Evolutionary conservation across 2,113 vertebrate species (phyloP), one percentile per base, ranked within the genome.

Genomic region (Pholis gunnellus): DNA sequence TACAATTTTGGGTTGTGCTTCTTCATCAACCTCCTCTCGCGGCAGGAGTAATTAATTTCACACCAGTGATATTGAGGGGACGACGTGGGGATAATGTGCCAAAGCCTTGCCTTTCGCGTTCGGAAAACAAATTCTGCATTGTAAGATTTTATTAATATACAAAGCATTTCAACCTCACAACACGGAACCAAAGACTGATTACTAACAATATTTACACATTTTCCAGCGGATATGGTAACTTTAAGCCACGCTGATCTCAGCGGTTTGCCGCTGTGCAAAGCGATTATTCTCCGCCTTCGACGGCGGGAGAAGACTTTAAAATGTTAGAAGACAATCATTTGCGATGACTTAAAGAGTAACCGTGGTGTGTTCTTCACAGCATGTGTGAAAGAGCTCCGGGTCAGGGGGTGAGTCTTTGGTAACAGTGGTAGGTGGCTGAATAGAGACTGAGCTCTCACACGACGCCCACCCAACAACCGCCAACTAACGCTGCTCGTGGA

Each of bases 31-130:
- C 36, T 38, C 7, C 36, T 38, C 36, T 38, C 5, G 1, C 36
- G 36, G 36, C 36, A 44, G 70, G 64, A 78, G 46, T 81, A 83
- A 92, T 91, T 86, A 68, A 87, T 83, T 81, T 90, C 76, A 79
- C 78, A 87, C 79, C 75, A 87, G 69, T 81, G 50, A 70, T 86
- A 57, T 72, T 83, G 67, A 88, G 31, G 73, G 48, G 57, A 83
- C 86, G 71, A 84, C 42, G n/a, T 0, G 59, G 48, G n/a, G 29
- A 74, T 84, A 84, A 82, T 86, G 82, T 83, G 67, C 78, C 36
- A 71, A 82, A 72, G 56, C 78, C 31, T 2, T 54, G 73, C 76
- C 66, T 83, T 54, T 56, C 87, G 7, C 36, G 7, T 38, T 38
- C 36, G 7, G 36, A 38, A n/a, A n/a, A 38, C 36, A 38, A 38